phyloP scores from a whole-genome alignment of 2,113 vertebrate genomes.

The Macaca mulatta region DNA sequence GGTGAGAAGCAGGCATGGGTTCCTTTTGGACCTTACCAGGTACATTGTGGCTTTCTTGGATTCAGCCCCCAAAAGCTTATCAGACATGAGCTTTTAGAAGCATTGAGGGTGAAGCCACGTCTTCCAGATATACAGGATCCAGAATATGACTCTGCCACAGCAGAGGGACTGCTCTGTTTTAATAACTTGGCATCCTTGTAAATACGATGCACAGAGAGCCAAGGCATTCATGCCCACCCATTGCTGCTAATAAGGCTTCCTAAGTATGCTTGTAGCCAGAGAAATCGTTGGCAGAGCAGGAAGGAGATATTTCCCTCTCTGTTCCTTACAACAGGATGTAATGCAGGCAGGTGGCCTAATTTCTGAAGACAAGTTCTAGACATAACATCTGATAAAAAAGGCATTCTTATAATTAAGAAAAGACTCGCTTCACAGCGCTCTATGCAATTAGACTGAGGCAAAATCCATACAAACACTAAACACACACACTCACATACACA shows the following conservation, averaged over 20 bases:
- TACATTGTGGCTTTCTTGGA: background rate
- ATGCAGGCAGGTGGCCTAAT: background rate
- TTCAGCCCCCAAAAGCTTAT: background rate
- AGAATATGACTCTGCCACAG: background rate
- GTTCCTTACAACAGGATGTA: background rate
- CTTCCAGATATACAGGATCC: background rate
- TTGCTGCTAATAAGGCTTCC: background rate
- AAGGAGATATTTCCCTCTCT: background rate
- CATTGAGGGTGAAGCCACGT: background rate
- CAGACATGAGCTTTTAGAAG: background rate
- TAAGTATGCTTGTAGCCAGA: background rate
- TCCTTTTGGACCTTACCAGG: background rate
- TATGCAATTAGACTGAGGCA: background rate
- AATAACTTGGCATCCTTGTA: background rate
- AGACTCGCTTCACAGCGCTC: background rate
- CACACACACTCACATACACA: background rate
- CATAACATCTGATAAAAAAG: background rate
- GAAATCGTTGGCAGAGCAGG: background rate
- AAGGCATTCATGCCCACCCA: background rate
- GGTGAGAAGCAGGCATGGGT: background rate
- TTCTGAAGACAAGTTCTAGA: constrained; percentile 27
- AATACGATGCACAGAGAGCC: background rate
- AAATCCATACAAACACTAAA: background rate
- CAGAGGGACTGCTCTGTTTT: background rate
- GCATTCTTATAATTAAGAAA: background rate